Conservation (phyloP, 2,797 vertebrate genomes). For the Melanogrammus aeglefinus region DNA sequence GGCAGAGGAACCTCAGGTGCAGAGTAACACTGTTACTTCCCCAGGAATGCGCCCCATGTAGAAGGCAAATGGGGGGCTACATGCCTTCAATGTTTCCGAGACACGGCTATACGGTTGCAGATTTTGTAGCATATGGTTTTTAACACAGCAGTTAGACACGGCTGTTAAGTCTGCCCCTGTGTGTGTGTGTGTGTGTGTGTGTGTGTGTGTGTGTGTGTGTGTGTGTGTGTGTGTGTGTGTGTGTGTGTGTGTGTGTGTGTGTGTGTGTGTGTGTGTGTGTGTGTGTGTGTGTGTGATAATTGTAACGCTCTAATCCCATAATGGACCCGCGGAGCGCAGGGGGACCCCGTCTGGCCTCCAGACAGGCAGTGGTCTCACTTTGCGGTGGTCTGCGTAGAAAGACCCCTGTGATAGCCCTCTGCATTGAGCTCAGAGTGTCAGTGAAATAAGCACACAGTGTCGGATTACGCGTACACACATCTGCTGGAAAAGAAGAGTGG, state of each 20-base stretch:
- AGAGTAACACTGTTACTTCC: constrained; percentile 36
- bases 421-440: constrained; percentile 48
- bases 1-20: background rate
- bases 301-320: constrained; percentile 62
- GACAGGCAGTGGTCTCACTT: constrained; percentile 53
- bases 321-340: constrained; percentile 52
- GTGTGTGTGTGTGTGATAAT: constrained; percentile 22
- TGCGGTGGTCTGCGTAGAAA: constrained; percentile 44
- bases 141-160: no score
- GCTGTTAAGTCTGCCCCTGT: no score
- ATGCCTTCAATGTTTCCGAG: no score
- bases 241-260: no score
- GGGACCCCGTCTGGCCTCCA: constrained; percentile 46
- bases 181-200: background rate
- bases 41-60: constrained; percentile 3
- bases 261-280: no score
- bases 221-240: constrained; percentile 5
- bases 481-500: constrained; percentile 8
- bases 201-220: background rate
- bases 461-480: constrained; percentile 39
- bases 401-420: constrained; percentile 51
- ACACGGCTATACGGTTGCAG: no score
- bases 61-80: constrained; percentile 2
- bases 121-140: no score
- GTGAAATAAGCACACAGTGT: constrained; percentile 53